Conservation (phyloP, 2,797 vertebrate genomes). For the Sorex maritimensis region DNA sequence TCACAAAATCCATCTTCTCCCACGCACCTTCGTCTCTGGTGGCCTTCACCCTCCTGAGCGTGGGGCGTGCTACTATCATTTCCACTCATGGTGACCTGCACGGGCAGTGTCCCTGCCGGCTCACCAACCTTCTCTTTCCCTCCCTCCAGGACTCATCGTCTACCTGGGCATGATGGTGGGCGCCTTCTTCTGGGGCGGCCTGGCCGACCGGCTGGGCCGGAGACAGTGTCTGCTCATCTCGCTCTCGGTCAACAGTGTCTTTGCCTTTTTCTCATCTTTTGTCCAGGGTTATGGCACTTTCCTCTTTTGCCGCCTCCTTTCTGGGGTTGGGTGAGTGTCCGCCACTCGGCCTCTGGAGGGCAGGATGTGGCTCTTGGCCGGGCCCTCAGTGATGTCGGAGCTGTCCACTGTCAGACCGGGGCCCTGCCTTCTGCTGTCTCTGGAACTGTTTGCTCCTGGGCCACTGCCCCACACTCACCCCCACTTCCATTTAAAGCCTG, state of each 20-base stretch:
- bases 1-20: not conserved
- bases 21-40: slow-evolving; percentile 4
- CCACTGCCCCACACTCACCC: not conserved
- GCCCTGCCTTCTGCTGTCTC: not conserved
- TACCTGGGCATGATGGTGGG: slow-evolving; percentile 99
- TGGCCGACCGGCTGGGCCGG: slow-evolving; percentile 97
- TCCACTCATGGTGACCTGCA: not conserved
- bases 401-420: not conserved
- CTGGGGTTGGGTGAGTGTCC: slow-evolving; percentile 96
- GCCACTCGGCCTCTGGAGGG: not conserved
- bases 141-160: slow-evolving; percentile 95
- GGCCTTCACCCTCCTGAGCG: not conserved
- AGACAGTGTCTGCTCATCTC: slow-evolving; percentile 98
- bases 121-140: not conserved
- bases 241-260: slow-evolving; percentile 99
- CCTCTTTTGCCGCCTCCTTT: slow-evolving; percentile 97
- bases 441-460: not conserved
- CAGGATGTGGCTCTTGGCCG: not conserved
- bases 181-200: slow-evolving; percentile 97
- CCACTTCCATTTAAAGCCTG: slow-evolving; percentile 25
- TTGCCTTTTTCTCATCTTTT: slow-evolving; percentile 99
- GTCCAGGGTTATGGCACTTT: slow-evolving; percentile 98
- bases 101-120: not conserved
- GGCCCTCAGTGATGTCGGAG: not conserved
- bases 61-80: not conserved